Base-by-base conservation (phyloP, 1,140 invertebrate species). In the Reticulitermes speratus region DNA sequence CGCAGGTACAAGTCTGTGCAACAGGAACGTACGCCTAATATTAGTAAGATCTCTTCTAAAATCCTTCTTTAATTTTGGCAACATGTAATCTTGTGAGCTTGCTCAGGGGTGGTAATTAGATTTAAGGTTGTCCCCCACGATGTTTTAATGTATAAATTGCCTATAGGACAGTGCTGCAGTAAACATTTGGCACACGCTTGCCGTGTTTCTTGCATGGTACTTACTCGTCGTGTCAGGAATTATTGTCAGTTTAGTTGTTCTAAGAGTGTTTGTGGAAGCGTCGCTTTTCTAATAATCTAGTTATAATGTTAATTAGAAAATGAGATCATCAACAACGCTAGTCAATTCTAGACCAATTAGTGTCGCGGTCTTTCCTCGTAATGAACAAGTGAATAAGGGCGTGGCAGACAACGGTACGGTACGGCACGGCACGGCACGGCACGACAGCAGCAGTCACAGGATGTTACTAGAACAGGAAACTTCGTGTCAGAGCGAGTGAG, bases 291-390 rank as follows among this genome's bases (percentile, higher is more conserved):
- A 30, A 75, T 30, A 75, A 75, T 75, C 65, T 75, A 9, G 25
- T 75, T 75, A 75, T 75, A 30, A 75, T 30, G 65, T 75, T n/a
- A 75, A 75, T 75, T 75, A 75, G 65, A 30, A 75, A 75, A 75
- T 75, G 65, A 75, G 65, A 75, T 30, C 65, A 75, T 8, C 65
- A 75, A 75, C n/a, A 75, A 30, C 65, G 65, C n/a, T 75, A 75
- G 65, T 75, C 65, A 75, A 75, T 75, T 75, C n/a, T 30, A 14
- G 65, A 75, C 65, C n/a, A 75, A 75, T 75, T 75, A 30, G 2
- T 30, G 65, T 25, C 65, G 25, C 12, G 65, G 65, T 55, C 52
- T 6, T 16, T 16, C 52, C 52, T 55, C 52, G 19, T 75, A 75
- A 75, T 75, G n/a, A 8, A 30, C n/a, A 30, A 75, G 65, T 30